Percentiles rank a stretch among this genome's conserved stretches.
Conservation (phyloP, 2,888 invertebrate species). For the Achlya flavicornis region DNA sequence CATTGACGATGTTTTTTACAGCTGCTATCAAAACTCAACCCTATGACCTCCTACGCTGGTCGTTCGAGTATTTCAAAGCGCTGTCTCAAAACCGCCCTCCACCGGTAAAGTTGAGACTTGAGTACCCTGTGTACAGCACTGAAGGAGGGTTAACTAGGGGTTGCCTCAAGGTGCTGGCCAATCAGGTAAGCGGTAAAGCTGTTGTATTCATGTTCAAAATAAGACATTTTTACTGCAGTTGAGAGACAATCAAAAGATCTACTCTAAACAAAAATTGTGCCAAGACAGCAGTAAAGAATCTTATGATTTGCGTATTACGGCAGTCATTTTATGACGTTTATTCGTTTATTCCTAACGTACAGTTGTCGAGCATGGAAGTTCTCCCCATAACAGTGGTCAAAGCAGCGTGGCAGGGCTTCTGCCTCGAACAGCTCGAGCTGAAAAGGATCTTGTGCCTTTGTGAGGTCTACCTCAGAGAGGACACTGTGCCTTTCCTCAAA, state of each 20-base stretch:
- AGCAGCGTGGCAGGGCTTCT: conserved; percentile 86
- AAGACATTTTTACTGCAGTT: too few species aligned
- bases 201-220: too few species aligned
- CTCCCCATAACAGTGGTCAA: conserved; percentile 62
- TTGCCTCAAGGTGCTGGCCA: conserved; percentile 89
- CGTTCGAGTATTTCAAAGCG: conserved; percentile 91
- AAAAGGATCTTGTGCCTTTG: conserved; percentile 88
- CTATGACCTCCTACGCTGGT: conserved; percentile 93
- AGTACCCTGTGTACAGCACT: conserved; percentile 87
- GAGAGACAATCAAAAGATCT: too few species aligned
- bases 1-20: conserved; percentile 36
- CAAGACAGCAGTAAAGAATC: too few species aligned
- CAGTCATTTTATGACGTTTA: background rate
- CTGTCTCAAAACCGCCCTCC: conserved; percentile 90
- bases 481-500: conserved; percentile 87
- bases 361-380: conserved; percentile 63
- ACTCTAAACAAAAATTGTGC: too few species aligned
- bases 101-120: conserved; percentile 90
- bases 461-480: conserved; percentile 83
- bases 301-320: too few species aligned
- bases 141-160: conserved; percentile 91
- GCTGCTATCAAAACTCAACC: conserved; percentile 96
- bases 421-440: conserved; percentile 85
- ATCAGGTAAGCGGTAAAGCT: conserved; percentile 84
- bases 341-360: conserved; percentile 6